phyloP scores from a whole-genome alignment of 35 echinoderm and acorn worm species.

The Patiria miniata region DNA sequence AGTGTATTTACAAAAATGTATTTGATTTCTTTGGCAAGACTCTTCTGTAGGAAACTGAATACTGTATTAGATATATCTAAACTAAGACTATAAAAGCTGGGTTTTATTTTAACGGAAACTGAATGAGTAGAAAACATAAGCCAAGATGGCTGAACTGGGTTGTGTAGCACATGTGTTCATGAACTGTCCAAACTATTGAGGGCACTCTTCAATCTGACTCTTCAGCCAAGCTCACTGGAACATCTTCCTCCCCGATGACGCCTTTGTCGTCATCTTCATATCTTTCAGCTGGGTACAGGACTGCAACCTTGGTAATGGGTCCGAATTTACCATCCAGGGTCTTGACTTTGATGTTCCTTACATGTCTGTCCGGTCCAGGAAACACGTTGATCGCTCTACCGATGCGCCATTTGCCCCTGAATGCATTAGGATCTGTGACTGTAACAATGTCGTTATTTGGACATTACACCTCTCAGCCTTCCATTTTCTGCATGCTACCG shows the following conservation, averaged over 20 bases:
- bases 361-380: slow-evolving; percentile 57
- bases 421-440: slow-evolving; percentile 46
- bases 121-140: no score
- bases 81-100: no score
- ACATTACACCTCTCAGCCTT: slow-evolving; percentile 43
- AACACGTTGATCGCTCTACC: slow-evolving; percentile 57
- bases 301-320: slow-evolving; percentile 59
- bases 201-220: no score
- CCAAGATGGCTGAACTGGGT: no score
- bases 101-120: no score
- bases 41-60: no score
- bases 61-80: no score
- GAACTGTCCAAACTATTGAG: no score
- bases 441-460: slow-evolving; percentile 55
- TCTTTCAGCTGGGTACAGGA: slow-evolving; percentile 74
- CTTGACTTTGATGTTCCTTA: slow-evolving; percentile 68
- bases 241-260: background rate
- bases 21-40: no score
- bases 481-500: slow-evolving; percentile 28
- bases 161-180: no score
- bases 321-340: slow-evolving; percentile 46
- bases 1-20: no score
- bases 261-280: slow-evolving; percentile 48
- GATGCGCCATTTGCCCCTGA: slow-evolving; percentile 55
- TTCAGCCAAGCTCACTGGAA: no score